Evolutionary conservation across 92 coral and sea anemone genomes (phyloP).

Genomic region (Porites evermanni): DNA sequence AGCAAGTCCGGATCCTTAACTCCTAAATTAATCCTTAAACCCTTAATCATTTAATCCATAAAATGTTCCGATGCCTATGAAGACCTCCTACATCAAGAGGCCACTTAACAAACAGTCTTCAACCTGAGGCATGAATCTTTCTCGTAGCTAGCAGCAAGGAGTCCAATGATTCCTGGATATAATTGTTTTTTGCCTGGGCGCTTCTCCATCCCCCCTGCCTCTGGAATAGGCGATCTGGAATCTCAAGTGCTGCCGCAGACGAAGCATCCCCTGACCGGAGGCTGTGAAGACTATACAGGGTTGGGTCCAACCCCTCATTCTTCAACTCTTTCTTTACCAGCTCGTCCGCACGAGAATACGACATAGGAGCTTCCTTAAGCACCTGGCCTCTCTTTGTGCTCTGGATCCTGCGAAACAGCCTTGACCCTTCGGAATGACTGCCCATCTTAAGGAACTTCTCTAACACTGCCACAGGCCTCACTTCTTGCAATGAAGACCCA

Average conservation of each 20-base stretch:
- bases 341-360: slow-evolving; percentile 52
- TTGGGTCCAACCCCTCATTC: slow-evolving; percentile 47
- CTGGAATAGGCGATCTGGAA: slow-evolving; percentile 59
- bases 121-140: slow-evolving; percentile 1
- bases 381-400: slow-evolving; percentile 33
- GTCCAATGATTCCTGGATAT: slow-evolving; percentile 57
- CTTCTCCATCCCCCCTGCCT: slow-evolving; percentile 67
- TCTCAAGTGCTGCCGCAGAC: slow-evolving; percentile 42
- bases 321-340: slow-evolving; percentile 46
- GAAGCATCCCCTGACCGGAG: slow-evolving; percentile 65
- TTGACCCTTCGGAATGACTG: background rate
- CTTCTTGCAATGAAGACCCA: slow-evolving; percentile 42
- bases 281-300: slow-evolving; percentile 57
- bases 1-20: background rate
- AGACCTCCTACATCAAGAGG: background rate
- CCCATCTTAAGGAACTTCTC: slow-evolving; percentile 47
- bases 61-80: background rate
- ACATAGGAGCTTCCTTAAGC: slow-evolving; percentile 32
- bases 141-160: slow-evolving; percentile 38
- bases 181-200: slow-evolving; percentile 43
- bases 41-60: background rate
- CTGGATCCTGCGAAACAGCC: slow-evolving; percentile 35
- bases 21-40: too few species aligned
- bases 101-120: background rate
- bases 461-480: slow-evolving; percentile 21